Percentiles rank a stretch among this genome's conserved stretches.
Evolutionary conservation across 2,888 invertebrate species (phyloP).

Genomic region (Sericinus montela): DNA sequence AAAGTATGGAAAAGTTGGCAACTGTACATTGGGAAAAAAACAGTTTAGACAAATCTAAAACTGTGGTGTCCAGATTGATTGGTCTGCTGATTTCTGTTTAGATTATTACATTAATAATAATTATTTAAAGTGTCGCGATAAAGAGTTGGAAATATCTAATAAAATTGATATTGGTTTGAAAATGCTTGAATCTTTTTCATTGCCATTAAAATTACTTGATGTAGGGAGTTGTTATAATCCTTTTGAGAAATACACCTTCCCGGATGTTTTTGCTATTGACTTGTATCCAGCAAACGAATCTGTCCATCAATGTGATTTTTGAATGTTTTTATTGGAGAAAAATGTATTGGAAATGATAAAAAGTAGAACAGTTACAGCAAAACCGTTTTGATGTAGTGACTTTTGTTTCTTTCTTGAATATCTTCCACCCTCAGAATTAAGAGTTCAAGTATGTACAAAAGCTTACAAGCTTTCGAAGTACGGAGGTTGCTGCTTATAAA

Average conservation of each 20-base stretch:
- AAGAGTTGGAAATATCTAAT: conserved; percentile 74
- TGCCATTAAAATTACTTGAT: conserved; percentile 84
- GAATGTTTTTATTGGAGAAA: conserved; percentile 67
- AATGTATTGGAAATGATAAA: conserved; percentile 39
- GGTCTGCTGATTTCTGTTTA: conserved; percentile 82
- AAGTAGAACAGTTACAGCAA: conserved; percentile 63
- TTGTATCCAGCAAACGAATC: conserved; percentile 84
- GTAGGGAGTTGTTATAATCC: conserved; percentile 98
- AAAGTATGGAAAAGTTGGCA: conserved; percentile 86
- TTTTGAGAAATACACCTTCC: conserved; percentile 81
- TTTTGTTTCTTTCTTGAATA: conserved; percentile 93
- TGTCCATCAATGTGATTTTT: conserved; percentile 92
- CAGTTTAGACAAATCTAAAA: conserved; percentile 57
- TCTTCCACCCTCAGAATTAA: conserved; percentile 87
- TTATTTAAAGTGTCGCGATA: conserved; percentile 62
- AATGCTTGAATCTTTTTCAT: conserved; percentile 38
- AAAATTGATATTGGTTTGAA: conserved; percentile 46
- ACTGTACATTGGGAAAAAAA: conserved; percentile 84
- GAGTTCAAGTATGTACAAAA: conserved; percentile 87
- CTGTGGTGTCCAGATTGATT: conserved; percentile 83
- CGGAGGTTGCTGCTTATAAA: conserved; percentile 91
- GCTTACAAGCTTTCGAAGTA: conserved; percentile 85
- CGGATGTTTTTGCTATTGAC: conserved; percentile 88
- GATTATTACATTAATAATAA: conserved; percentile 81
- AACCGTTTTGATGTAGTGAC: conserved; percentile 86